phyloP scores from a whole-genome alignment of 1,140 invertebrate species.

The Trigoniulus corallinus region DNA sequence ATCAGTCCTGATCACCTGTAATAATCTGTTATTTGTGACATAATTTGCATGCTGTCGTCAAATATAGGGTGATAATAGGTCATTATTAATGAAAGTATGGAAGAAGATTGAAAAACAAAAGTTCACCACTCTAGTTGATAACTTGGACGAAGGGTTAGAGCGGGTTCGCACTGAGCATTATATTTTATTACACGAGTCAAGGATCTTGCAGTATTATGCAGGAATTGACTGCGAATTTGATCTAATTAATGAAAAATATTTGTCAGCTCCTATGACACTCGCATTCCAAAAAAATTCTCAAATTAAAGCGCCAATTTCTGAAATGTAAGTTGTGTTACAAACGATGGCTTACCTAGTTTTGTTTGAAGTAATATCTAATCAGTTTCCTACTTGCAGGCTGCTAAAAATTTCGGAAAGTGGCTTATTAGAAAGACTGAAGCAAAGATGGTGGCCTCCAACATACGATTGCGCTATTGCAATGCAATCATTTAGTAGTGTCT shows the following conservation, averaged over 20 bases:
- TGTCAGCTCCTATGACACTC: neutral
- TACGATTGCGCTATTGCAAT: neutral
- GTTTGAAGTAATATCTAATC: neutral
- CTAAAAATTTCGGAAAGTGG: neutral
- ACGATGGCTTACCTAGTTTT: neutral
- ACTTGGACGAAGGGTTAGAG: neutral
- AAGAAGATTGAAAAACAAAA: neutral
- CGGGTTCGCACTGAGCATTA: neutral
- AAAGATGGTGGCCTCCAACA: neutral
- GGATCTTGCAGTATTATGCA: neutral
- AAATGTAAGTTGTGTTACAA: neutral
- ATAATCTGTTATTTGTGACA: no score
- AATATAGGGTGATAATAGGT: neutral
- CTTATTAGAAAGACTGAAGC: neutral
- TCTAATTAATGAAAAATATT: neutral
- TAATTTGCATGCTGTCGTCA: neutral
- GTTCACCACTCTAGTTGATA: neutral
- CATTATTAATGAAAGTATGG: neutral
- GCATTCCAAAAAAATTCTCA: neutral
- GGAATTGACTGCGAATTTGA: neutral
- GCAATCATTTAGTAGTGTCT: neutral
- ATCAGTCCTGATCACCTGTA: no score
- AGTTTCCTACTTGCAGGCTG: neutral
- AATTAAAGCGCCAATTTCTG: neutral
- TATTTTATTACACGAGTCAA: neutral